Evolutionary conservation across 1,140 invertebrate genomes (phyloP).

Genomic region (Lithobius niger): DNA sequence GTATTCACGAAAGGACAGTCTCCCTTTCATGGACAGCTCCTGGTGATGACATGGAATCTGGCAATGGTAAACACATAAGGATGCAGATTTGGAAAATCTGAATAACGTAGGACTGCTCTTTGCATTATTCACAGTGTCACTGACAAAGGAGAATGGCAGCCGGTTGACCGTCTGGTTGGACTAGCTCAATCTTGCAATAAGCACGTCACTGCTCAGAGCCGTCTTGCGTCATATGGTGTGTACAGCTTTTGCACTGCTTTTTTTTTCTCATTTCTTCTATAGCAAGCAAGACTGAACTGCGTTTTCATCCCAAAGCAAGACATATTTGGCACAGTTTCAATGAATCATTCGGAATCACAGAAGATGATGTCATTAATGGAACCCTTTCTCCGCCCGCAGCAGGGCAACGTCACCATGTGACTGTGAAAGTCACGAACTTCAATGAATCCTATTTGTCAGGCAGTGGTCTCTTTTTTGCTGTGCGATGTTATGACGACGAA

Average conservation of each 20-base stretch:
- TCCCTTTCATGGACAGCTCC: slow-evolving; percentile 13
- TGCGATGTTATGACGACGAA: neutral
- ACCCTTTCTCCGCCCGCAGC: neutral
- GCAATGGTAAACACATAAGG: slow-evolving; percentile 9
- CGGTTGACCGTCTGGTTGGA: too few relatives aligned
- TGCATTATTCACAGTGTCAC: too few relatives aligned
- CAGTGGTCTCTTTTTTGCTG: neutral
- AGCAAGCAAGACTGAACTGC: neutral
- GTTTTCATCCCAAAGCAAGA: neutral
- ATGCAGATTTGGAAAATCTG: too few relatives aligned
- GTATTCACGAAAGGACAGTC: neutral
- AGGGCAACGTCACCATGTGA: neutral
- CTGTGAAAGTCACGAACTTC: neutral
- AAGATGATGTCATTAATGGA: neutral
- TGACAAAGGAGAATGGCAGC: too few relatives aligned
- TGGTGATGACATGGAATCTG: slow-evolving; percentile 14
- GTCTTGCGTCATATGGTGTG: too few relatives aligned
- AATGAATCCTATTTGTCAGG: neutral
- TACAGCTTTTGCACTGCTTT: too few relatives aligned
- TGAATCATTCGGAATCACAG: neutral
- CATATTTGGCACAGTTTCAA: neutral
- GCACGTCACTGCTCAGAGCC: too few relatives aligned
- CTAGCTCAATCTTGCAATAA: too few relatives aligned
- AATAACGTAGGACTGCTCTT: too few relatives aligned
- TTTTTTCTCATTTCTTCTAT: neutral